Conservation (phyloP, 2,113 vertebrate species). For the Zapornia atra region DNA sequence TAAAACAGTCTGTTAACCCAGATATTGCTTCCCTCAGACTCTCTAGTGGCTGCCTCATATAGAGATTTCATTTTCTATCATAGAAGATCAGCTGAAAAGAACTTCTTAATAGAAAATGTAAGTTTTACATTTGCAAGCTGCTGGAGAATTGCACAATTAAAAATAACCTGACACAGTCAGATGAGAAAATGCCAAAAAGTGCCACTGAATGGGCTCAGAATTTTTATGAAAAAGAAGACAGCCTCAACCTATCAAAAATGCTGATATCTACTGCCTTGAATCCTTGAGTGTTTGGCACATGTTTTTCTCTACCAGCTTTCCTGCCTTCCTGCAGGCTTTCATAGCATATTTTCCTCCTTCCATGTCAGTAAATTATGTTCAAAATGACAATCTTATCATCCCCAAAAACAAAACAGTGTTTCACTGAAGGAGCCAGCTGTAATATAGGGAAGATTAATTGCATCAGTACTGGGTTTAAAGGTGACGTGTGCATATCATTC, state of each 20-base stretch:
- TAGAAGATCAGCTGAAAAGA: constrained; percentile 38
- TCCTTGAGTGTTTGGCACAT: not conserved
- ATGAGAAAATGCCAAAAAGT: not conserved
- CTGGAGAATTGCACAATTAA: constrained; percentile 14
- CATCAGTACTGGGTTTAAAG: not conserved
- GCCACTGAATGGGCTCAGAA: not conserved
- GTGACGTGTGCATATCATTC: not conserved
- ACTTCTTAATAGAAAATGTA: constrained; percentile 45
- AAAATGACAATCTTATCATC: not conserved
- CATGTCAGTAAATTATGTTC: not conserved
- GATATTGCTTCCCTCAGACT: constrained; percentile 7
- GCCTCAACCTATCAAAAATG: not conserved
- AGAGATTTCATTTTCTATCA: constrained; percentile 64
- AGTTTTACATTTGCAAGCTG: constrained; percentile 28
- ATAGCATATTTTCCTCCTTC: not conserved
- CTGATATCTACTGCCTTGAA: not conserved
- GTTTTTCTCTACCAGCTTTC: not conserved
- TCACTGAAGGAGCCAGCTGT: not conserved
- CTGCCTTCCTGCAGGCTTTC: not conserved
- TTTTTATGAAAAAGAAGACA: not conserved
- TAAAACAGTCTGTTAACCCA: constrained; percentile 42
- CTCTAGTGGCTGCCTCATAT: constrained; percentile 12
- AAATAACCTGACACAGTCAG: not conserved
- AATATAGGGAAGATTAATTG: not conserved
- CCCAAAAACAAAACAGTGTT: not conserved